Percentiles rank a stretch among this genome's conserved stretches.
Conservation (phyloP, 2,888 invertebrate species). For the Tolmerus cingulatus region DNA sequence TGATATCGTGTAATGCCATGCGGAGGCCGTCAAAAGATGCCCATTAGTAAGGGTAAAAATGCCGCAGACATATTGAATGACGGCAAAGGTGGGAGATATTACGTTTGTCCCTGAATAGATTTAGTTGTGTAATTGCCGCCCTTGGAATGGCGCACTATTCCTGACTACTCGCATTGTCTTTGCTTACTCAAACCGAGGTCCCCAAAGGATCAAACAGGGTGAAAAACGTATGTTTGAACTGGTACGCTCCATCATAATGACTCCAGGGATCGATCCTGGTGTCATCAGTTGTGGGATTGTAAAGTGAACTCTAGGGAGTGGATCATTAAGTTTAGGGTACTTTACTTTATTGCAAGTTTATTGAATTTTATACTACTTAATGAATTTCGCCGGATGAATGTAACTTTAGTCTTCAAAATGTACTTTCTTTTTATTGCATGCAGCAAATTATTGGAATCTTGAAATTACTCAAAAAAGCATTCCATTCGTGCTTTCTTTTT, state of each 20-base stretch:
- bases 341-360: background rate
- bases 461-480: too few relatives aligned
- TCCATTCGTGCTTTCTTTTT: too few relatives aligned
- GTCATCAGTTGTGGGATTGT: background rate
- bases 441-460: too few relatives aligned
- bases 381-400: background rate
- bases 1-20: slow-evolving; percentile 11
- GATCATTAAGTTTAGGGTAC: background rate
- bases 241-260: background rate
- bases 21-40: slow-evolving; percentile 13
- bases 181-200: background rate
- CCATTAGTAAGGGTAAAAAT: slow-evolving; percentile 18
- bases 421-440: too few relatives aligned
- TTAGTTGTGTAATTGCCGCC: slow-evolving; percentile 11
- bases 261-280: background rate
- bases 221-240: background rate
- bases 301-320: background rate
- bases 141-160: background rate
- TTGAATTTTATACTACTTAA: background rate
- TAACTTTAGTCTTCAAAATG: too few relatives aligned
- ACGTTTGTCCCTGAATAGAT: background rate
- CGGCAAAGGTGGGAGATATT: slow-evolving; percentile 18
- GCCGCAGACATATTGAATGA: background rate
- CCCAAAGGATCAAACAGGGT: background rate
- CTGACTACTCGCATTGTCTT: background rate